Conservation (phyloP, 2,113 vertebrate species). For the Climacteris rufus region DNA sequence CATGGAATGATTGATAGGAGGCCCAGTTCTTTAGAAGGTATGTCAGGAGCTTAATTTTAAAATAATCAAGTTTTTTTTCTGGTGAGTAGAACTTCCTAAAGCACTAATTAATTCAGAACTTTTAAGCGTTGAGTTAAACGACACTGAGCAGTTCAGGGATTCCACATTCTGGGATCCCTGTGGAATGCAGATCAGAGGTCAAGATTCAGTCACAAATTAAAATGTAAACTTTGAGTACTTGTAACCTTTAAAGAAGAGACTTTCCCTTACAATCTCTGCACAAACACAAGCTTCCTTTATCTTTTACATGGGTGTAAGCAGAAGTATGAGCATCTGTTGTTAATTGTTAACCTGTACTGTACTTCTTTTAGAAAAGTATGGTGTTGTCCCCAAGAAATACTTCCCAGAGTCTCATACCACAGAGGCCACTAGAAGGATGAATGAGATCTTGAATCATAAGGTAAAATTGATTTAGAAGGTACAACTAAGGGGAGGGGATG, state of each 20-base stretch:
- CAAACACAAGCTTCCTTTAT: neutral
- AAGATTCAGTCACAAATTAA: neutral
- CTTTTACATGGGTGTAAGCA: neutral
- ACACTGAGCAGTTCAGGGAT: neutral
- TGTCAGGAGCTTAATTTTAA: neutral
- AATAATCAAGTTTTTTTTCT: neutral
- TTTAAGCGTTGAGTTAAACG: neutral
- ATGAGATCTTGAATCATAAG: slow-evolving; percentile 97
- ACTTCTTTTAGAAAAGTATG: slow-evolving; percentile 87
- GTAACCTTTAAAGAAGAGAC: neutral
- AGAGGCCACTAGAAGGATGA: slow-evolving; percentile 94
- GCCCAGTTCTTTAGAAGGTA: neutral
- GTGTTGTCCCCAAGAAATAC: slow-evolving; percentile 94
- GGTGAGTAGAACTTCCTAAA: neutral
- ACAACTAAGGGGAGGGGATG: neutral
- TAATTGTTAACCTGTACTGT: neutral
- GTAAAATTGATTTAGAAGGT: slow-evolving; percentile 54
- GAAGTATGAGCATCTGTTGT: neutral
- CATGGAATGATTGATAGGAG: neutral
- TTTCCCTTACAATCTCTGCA: neutral
- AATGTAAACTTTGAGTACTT: neutral
- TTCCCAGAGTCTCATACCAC: slow-evolving; percentile 95
- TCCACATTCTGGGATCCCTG: neutral
- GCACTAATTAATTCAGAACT: neutral
- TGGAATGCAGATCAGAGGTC: neutral